phyloP scores from a whole-genome alignment of 2,113 vertebrate species.

The Mustelus asterias region DNA sequence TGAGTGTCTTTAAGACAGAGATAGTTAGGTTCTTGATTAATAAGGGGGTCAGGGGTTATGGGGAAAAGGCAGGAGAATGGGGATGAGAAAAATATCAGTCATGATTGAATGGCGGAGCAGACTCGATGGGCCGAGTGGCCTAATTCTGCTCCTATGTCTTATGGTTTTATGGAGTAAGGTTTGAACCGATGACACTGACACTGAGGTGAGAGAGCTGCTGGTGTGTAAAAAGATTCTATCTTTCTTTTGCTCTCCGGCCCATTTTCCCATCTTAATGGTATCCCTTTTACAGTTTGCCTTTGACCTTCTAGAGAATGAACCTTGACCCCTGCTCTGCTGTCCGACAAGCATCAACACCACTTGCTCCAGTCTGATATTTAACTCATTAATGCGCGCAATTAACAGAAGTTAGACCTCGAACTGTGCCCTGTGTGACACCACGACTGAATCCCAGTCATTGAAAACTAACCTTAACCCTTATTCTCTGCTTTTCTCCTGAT shows the following conservation, averaged over 20 bases:
- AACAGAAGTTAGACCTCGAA: neutral
- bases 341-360: neutral
- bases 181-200: neutral
- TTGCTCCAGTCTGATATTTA: neutral
- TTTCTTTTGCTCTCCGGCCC: too few species aligned
- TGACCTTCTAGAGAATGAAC: neutral
- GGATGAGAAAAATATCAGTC: too few species aligned
- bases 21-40: too few species aligned
- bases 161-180: neutral
- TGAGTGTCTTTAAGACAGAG: too few species aligned
- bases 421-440: neutral
- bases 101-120: too few species aligned
- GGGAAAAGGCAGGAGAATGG: too few species aligned
- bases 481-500: neutral
- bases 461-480: neutral
- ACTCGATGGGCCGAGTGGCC: too few species aligned
- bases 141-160: too few species aligned
- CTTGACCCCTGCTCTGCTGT: neutral
- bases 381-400: neutral
- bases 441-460: neutral
- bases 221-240: too few species aligned
- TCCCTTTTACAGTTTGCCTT: neutral
- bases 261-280: neutral
- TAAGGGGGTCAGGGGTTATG: too few species aligned
- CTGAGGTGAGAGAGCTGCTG: neutral